These are phyloP conservation scores for Dicaeum eximium DNA, from an alignment of 2,113 vertebrate species.

Conservation along the genomic window DNA sequence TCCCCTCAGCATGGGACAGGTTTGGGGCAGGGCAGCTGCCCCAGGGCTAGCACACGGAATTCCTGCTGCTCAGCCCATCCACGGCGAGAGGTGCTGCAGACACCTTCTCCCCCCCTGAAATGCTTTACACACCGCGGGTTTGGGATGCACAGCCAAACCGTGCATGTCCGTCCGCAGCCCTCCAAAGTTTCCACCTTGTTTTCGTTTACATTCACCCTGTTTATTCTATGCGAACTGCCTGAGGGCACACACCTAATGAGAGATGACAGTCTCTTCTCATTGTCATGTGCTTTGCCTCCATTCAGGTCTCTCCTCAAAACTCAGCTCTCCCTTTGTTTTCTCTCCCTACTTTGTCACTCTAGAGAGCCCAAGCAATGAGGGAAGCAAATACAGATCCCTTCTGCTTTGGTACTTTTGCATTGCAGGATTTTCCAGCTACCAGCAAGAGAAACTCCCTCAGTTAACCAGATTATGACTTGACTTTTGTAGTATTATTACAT, in stretches of 20 bases:
- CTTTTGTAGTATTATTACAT: background rate
- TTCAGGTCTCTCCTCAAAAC: background rate
- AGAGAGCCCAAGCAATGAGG: background rate
- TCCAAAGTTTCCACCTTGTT: background rate
- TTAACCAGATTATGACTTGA: background rate
- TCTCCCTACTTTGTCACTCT: background rate
- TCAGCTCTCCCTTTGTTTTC: background rate
- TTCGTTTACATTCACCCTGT: background rate
- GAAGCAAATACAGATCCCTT: background rate
- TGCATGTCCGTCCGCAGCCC: background rate
- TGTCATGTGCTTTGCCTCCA: background rate
- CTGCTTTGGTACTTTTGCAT: background rate
- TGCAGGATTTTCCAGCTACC: background rate
- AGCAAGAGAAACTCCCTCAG: background rate
- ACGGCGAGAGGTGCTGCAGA: background rate
- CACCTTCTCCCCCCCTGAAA: background rate
- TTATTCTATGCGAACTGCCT: background rate
- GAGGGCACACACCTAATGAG: background rate
- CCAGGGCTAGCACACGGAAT: rapidly evolving
- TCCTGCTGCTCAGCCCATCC: rapidly evolving
- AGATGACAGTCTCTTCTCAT: background rate
- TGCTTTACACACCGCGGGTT: rapidly evolving
- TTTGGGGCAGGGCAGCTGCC: background rate
- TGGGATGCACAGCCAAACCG: background rate
- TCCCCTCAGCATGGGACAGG: rapidly evolving